A percentile compares a stretch with the other conserved stretches of the same genome.
phyloP scores from a whole-genome alignment of 2,888 invertebrate species.

The Oconnorella tubifera region DNA sequence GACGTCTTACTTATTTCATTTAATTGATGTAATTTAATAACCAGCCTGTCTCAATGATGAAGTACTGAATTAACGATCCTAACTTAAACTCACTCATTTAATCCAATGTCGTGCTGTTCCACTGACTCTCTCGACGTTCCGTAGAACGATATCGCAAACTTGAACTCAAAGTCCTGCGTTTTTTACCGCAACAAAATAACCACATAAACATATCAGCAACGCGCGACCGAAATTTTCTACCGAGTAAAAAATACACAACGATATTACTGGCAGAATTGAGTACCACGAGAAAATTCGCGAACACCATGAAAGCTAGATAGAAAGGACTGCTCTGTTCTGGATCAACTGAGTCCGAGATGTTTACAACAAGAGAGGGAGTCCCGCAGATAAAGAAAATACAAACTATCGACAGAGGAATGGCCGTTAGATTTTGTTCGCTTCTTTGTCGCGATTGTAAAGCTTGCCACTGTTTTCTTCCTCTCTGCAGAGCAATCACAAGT shows the following conservation, averaged over 20 bases:
- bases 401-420: constrained; percentile 40
- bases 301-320: constrained; percentile 28
- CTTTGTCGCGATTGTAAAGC: constrained; percentile 34
- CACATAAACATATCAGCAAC: constrained; percentile 30
- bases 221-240: constrained; percentile 33
- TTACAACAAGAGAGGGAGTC: constrained; percentile 38
- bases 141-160: too few species aligned
- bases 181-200: not conserved
- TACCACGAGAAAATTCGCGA: constrained; percentile 37
- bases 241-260: constrained; percentile 38
- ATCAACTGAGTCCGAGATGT: constrained; percentile 33
- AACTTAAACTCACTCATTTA: too few species aligned
- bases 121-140: too few species aligned
- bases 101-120: too few species aligned
- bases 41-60: too few species aligned
- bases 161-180: too few species aligned
- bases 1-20: too few species aligned
- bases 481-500: constrained; percentile 34
- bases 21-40: too few species aligned
- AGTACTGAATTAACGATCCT: too few species aligned
- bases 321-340: constrained; percentile 3
- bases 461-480: constrained; percentile 36
- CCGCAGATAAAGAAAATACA: constrained; percentile 39
- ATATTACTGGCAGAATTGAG: constrained; percentile 38
- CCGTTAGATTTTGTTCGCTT: constrained; percentile 38